Conservation (phyloP, 2,797 vertebrate genomes). For the Eutrigla gurnardus region DNA sequence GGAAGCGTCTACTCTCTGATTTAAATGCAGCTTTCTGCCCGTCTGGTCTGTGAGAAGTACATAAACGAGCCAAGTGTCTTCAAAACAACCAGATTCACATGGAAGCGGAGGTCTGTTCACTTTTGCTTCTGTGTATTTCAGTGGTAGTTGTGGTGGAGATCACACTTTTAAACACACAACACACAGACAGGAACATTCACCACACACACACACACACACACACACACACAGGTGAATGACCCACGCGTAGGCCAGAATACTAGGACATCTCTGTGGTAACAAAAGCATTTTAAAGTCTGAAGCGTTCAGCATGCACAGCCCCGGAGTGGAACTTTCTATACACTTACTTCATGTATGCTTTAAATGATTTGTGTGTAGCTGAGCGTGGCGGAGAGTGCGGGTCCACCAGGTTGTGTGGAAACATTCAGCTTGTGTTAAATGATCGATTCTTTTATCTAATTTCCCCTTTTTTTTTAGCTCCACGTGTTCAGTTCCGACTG, state of each 20-base stretch:
- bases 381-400: constrained; percentile 9
- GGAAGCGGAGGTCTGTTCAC: neutral
- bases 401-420: neutral
- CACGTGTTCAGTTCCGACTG: neutral
- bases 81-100: too few relatives aligned
- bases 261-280: constrained; percentile 11
- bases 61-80: too few relatives aligned
- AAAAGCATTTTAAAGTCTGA: constrained; percentile 15
- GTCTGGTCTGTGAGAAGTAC: too few relatives aligned
- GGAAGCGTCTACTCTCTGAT: constrained; percentile 26
- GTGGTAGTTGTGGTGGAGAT: constrained; percentile 1
- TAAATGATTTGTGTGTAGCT: constrained; percentile 64
- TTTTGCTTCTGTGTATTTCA: constrained; percentile 19
- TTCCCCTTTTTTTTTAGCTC: neutral
- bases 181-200: constrained; percentile 19
- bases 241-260: neutral
- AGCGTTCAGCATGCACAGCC: constrained; percentile 47
- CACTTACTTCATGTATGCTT: constrained; percentile 54
- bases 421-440: neutral
- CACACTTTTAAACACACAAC: constrained; percentile 22
- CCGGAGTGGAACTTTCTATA: constrained; percentile 6
- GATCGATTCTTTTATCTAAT: neutral
- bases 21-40: neutral
- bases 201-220: constrained; percentile 20
- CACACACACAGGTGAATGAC: neutral